Evolutionary conservation across 1,140 invertebrate genomes (phyloP).

Genomic region (Drosophila lacteicornis): DNA sequence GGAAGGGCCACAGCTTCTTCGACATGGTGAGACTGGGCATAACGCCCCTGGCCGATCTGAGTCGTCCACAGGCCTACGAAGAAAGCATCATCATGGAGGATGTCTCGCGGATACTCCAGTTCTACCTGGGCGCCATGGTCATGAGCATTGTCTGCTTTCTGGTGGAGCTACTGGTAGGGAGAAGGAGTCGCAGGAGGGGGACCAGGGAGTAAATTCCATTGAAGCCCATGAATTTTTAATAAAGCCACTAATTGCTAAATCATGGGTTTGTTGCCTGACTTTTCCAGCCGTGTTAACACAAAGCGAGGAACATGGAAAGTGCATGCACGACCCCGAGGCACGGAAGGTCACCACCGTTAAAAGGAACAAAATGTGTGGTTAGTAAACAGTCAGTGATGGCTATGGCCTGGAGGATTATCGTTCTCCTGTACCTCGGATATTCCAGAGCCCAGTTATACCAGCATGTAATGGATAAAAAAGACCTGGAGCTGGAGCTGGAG

Average conservation of each 20-base stretch:
- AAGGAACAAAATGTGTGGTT: conserved; percentile 6
- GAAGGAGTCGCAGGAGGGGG: not conserved
- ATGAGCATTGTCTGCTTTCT: conserved; percentile 28
- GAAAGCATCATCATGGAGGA: not conserved
- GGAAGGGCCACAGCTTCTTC: conserved; percentile 44
- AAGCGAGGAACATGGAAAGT: conserved; percentile 7
- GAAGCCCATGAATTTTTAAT: conserved; percentile 15
- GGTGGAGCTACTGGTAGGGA: conserved; percentile 11
- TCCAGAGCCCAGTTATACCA: not conserved
- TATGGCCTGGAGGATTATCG: conserved; percentile 11
- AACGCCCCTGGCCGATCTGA: conserved; percentile 30
- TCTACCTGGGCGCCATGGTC: conserved; percentile 15
- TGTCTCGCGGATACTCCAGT: conserved; percentile 30
- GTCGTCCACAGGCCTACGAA: not conserved
- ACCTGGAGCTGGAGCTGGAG: not conserved
- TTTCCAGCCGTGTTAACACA: conserved; percentile 3
- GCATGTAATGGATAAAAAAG: not conserved
- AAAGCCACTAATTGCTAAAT: conserved; percentile 6
- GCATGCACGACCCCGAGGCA: conserved; percentile 2
- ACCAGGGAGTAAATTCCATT: not conserved
- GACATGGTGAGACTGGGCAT: conserved; percentile 51
- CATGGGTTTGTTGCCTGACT: not conserved
- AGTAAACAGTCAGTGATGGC: conserved; percentile 8
- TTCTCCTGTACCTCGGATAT: conserved; percentile 12
- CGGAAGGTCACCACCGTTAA: not conserved